Evolutionary conservation across 2,113 vertebrate genomes (phyloP), one percentile per base, ranked within the genome.

Genomic region (Pungitius pungitius): DNA sequence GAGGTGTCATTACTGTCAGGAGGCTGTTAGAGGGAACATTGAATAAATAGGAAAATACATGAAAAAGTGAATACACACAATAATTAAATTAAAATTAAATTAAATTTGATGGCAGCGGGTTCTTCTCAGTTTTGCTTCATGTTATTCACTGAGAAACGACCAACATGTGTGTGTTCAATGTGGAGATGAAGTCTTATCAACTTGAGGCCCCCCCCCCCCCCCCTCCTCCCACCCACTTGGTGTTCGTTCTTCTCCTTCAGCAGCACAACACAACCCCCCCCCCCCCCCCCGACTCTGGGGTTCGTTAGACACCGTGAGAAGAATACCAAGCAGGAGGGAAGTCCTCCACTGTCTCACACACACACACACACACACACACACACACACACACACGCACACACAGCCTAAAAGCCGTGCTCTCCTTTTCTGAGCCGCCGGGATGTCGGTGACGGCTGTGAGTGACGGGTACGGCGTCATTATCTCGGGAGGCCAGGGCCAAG

Each of bases 261-360:
- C 59, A 35, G 71, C 51, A 45, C 42, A 71, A 82, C 59, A 81
- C 60, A 65, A 56, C 64, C 79, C 85, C 72, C 58, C 72, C 4
- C 60, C 68, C 79, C 85, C 72, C 58, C 72, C 4, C 59, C 86
- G 75, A 76, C 54, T 42, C 73, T 82, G 83, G 85, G 73, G 71
- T 1, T 61, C 57, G 72, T 75, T 80, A 88, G 84, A 84, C 81
- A 59, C 78, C 86, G 87, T 84, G 89, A 86, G 81, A 51, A 74
- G 90, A 91, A 90, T 91, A 85, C 78, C 87, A 92, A 92, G 71
- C 81, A 88, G 89, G 40, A 80, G 37, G 60, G 61, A 69, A 74
- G 58, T 81, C 69, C 76, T 54, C 70, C 65, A 71, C 60, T 82
- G 82, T 90, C 47, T 10, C 18, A 22, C 47, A 51, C 47, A 49